These are phyloP conservation scores for Andrena chrysosceles DNA, from an alignment of 2,888 invertebrate genomes.

Conservation along the genomic window DNA sequence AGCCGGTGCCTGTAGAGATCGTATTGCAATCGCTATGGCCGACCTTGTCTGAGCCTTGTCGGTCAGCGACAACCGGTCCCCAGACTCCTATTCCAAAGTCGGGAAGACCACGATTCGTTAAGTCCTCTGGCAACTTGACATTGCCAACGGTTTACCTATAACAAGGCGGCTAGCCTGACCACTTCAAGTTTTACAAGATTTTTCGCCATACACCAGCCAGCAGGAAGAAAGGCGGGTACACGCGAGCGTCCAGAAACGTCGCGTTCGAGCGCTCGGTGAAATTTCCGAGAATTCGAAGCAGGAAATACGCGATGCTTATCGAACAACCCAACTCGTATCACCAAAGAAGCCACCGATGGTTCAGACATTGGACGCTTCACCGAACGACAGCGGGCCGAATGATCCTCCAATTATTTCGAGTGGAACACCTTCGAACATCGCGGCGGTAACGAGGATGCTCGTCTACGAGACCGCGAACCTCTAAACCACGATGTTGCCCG, in stretches of 20 bases:
- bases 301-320: too few relatives aligned
- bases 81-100: conserved; percentile 41
- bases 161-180: conserved; percentile 48
- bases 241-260: too few relatives aligned
- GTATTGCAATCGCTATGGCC: conserved; percentile 11
- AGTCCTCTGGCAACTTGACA: conserved; percentile 34
- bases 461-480: conserved; percentile 33
- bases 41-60: conserved; percentile 44
- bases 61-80: conserved; percentile 39
- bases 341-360: too few relatives aligned
- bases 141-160: conserved; percentile 37
- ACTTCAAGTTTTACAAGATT: conserved; percentile 18
- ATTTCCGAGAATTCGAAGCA: too few relatives aligned
- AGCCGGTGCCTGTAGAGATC: background rate
- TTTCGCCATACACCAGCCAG: background rate
- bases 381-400: background rate
- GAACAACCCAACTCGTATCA: too few relatives aligned
- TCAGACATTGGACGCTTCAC: too few relatives aligned
- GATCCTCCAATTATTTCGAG: conserved; percentile 20
- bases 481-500: conserved; percentile 36
- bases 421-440: conserved; percentile 4
- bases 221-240: background rate
- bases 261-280: too few relatives aligned
- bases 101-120: conserved; percentile 44
- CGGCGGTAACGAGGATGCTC: conserved; percentile 40